These are phyloP conservation scores for Clarias laeviceps DNA, from an alignment of 2,797 vertebrate species.

Conservation along the genomic window DNA sequence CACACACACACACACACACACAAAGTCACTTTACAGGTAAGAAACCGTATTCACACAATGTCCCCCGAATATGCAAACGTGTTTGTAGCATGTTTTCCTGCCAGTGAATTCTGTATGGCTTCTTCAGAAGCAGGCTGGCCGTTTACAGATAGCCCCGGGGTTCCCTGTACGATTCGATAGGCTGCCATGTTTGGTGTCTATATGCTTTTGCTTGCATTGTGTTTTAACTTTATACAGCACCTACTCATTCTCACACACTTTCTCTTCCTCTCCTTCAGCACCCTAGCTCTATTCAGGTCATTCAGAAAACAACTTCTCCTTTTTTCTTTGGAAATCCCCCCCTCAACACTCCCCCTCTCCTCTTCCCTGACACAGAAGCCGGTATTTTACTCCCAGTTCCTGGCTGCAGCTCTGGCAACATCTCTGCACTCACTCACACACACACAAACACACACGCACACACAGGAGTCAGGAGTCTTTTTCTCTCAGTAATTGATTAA, in stretches of 20 bases:
- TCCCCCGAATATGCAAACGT: conserved; percentile 32
- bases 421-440: conserved; percentile 47
- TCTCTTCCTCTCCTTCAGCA: conserved; percentile 62
- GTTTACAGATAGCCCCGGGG: background rate
- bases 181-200: background rate
- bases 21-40: background rate
- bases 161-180: background rate
- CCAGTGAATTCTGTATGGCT: background rate
- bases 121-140: background rate
- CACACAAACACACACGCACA: conserved; percentile 52
- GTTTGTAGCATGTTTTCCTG: conserved; percentile 24
- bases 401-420: conserved; percentile 66
- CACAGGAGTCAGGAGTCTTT: conserved; percentile 66
- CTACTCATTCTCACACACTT: conserved; percentile 48
- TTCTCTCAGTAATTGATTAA: conserved; percentile 82
- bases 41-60: conserved; percentile 6
- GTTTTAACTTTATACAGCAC: conserved; percentile 38
- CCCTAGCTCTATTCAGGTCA: conserved; percentile 68
- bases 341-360: conserved; percentile 42
- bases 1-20: no score
- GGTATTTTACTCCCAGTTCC: conserved; percentile 69
- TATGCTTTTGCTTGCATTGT: background rate
- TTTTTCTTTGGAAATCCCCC: conserved; percentile 69
- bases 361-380: conserved; percentile 69
- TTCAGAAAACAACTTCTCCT: conserved; percentile 74